phyloP scores from a whole-genome alignment of 2,113 vertebrate species.

The Aegotheles bennettii region DNA sequence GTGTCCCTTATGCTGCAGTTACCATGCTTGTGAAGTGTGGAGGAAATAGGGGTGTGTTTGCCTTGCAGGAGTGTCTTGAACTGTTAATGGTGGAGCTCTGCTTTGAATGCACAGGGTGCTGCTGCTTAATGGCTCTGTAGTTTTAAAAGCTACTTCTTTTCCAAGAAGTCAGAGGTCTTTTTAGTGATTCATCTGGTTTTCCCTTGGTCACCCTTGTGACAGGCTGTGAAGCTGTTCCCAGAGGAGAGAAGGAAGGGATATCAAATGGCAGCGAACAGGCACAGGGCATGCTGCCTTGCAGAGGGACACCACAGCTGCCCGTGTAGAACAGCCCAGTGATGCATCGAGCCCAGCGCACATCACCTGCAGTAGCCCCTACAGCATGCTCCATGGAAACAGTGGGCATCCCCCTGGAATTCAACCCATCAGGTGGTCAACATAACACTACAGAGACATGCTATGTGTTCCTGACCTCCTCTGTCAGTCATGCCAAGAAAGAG shows the following conservation, averaged over 20 bases:
- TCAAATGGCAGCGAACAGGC: background rate
- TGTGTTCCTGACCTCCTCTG: background rate
- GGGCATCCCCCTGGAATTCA: background rate
- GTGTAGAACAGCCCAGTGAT: background rate
- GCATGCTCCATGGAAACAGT: background rate
- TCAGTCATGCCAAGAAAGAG: background rate
- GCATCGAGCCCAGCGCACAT: accelerated
- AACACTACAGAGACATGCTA: background rate
- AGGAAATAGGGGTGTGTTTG: background rate
- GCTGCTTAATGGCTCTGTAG: background rate
- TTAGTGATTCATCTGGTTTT: background rate
- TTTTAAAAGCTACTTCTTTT: background rate
- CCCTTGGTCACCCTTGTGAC: background rate
- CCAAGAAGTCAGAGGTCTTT: background rate
- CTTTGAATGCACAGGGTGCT: background rate
- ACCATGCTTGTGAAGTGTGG: background rate
- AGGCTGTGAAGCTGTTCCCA: background rate
- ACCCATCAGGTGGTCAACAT: background rate
- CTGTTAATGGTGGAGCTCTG: background rate
- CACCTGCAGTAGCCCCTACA: background rate
- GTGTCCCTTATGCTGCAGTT: background rate
- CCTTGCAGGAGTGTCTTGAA: background rate
- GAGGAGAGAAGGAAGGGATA: background rate
- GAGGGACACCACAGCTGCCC: background rate
- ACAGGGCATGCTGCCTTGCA: background rate